These are phyloP conservation scores for Acrocyrtus sp. DNA, from an alignment of 2,888 invertebrate genomes.

Conservation along the genomic window DNA sequence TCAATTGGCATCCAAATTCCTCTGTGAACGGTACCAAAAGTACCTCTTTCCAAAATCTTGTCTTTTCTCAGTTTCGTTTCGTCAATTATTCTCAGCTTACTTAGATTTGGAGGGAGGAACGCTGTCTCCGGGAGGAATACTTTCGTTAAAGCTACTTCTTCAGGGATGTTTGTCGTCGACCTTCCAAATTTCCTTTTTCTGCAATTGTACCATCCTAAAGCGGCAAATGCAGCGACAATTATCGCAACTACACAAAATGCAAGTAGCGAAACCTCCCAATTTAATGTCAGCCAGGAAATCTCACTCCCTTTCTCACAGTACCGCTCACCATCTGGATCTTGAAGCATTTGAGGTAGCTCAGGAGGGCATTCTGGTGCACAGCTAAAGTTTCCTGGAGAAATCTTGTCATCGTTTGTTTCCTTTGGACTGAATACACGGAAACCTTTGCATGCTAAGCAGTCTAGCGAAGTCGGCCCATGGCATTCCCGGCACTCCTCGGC, in stretches of 20 bases:
- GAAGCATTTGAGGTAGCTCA: too few species aligned
- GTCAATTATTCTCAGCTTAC: conserved; percentile 90
- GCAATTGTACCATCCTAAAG: background rate
- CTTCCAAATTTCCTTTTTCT: background rate
- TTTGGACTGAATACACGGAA: too few species aligned
- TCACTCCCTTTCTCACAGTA: too few species aligned
- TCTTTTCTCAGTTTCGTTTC: conserved; percentile 92
- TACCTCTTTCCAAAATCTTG: conserved; percentile 92
- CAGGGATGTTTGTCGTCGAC: too few species aligned
- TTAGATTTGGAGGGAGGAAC: conserved; percentile 93
- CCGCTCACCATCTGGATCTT: too few species aligned
- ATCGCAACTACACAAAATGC: conserved; percentile 57
- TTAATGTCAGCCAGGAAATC: too few species aligned
- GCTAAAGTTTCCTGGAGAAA: too few species aligned
- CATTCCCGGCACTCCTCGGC: conserved; percentile 87
- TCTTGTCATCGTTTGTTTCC: too few species aligned
- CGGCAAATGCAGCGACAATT: background rate
- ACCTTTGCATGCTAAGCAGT: conserved; percentile 83
- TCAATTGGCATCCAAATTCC: conserved; percentile 97
- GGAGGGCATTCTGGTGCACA: too few species aligned
- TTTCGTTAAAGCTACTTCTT: too few species aligned
- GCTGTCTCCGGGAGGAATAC: too few species aligned
- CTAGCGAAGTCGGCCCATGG: conserved; percentile 77
- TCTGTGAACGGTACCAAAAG: conserved; percentile 96
- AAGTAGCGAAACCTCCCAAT: conserved; percentile 70